Evolutionary conservation across 1,140 invertebrate species (phyloP).

Genomic region (Achatina immaculata): DNA sequence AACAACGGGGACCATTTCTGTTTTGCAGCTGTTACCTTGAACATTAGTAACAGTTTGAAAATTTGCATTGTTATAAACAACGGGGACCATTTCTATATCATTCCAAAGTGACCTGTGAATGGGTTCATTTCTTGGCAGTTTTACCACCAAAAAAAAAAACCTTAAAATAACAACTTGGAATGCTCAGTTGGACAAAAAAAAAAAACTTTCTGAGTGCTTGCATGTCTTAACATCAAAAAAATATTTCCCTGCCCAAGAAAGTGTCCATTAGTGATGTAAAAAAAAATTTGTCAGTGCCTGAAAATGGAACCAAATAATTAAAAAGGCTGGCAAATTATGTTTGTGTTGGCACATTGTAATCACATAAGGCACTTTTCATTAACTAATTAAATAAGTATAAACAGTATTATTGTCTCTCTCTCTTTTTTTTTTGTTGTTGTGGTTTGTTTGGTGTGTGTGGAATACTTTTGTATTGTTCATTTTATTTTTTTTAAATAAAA

Average conservation of each 20-base stretch:
- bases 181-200: background rate
- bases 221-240: background rate
- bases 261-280: background rate
- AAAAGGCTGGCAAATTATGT: background rate
- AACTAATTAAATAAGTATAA: background rate
- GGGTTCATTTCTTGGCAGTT: background rate
- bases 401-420: background rate
- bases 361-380: background rate
- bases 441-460: too few relatives aligned
- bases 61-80: background rate
- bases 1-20: slow-evolving; percentile 14
- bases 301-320: background rate
- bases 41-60: background rate
- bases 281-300: background rate
- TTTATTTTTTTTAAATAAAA: too few relatives aligned
- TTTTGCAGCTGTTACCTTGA: background rate
- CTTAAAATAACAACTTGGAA: background rate
- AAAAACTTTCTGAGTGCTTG: too few relatives aligned
- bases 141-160: background rate
- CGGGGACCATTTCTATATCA: background rate
- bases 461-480: too few relatives aligned
- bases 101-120: background rate
- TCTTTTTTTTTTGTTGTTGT: background rate
- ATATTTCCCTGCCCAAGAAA: background rate
- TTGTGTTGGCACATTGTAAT: background rate